phyloP scores from a whole-genome alignment of 2,797 vertebrate species.

The Bradypodion pumilum region DNA sequence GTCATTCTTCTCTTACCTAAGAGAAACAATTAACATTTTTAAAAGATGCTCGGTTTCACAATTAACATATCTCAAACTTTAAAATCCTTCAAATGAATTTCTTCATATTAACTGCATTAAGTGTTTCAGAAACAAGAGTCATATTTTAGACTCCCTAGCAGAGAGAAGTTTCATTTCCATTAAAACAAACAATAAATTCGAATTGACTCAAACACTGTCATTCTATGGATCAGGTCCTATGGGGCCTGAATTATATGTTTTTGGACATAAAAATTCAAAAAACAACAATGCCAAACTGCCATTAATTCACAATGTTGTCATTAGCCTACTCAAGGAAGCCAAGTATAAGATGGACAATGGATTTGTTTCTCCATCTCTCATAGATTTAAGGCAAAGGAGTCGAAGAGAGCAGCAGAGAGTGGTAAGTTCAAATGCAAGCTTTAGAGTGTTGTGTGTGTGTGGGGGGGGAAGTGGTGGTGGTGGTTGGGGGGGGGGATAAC shows the following conservation, averaged over 20 bases:
- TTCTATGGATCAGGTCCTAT: neutral
- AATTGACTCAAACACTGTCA: neutral
- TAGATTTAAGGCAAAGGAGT: neutral
- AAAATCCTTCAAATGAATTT: neutral
- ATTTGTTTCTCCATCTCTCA: neutral
- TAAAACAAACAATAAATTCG: neutral
- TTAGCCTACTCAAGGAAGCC: rapidly evolving
- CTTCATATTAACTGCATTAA: neutral
- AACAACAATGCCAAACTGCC: neutral
- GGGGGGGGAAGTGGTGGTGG: too few species aligned
- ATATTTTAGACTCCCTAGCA: neutral
- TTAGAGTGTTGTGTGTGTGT: neutral
- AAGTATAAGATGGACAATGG: rapidly evolving
- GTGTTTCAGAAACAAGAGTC: neutral
- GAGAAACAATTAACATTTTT: neutral
- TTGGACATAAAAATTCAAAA: too few species aligned
- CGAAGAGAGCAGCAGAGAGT: neutral
- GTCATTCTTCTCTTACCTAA: neutral
- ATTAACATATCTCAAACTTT: neutral
- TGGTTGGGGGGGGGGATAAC: too few species aligned
- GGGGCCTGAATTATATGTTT: neutral
- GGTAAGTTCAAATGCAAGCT: neutral
- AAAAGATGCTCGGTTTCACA: neutral
- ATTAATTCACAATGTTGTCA: too few species aligned
- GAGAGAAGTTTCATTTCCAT: neutral